Conservation (phyloP, 2,797 vertebrate genomes). For the Melanotaenia pygmaea region DNA sequence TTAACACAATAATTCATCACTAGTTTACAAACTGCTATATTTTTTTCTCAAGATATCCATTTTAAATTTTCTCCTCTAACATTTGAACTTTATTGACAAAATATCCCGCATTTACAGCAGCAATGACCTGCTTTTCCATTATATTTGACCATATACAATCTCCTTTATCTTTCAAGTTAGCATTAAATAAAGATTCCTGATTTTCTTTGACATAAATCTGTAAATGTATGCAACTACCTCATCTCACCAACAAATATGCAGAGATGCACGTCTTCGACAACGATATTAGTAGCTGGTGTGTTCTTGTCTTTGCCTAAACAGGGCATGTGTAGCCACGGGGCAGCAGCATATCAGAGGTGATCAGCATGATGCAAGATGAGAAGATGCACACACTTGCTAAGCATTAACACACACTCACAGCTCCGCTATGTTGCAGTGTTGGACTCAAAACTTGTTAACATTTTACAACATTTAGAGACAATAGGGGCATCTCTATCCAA, state of each 20-base stretch:
- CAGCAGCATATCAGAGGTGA: conserved; percentile 73
- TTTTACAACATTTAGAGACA: conserved; percentile 20
- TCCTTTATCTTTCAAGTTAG: not conserved
- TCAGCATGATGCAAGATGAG: conserved; percentile 64
- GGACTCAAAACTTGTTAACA: conserved; percentile 40
- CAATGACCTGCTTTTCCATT: not conserved
- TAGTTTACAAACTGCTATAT: not conserved
- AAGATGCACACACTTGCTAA: conserved; percentile 33
- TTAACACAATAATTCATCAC: not conserved
- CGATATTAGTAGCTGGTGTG: conserved; percentile 59
- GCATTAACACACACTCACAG: conserved; percentile 24
- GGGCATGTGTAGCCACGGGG: conserved; percentile 72
- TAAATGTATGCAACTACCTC: not conserved
- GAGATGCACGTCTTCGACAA: conserved; percentile 39
- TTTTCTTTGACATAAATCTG: not conserved
- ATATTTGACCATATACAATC: not conserved
- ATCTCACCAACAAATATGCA: conserved; percentile 3
- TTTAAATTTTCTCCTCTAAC: not conserved
- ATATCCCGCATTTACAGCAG: not conserved
- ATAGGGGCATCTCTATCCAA: not conserved
- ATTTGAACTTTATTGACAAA: not conserved
- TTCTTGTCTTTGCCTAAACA: conserved; percentile 60
- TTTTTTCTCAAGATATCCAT: not conserved
- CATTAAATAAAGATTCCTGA: not conserved
- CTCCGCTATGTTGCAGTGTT: conserved; percentile 33